Conservation (phyloP, 1,140 invertebrate genomes). For the Atta colombica region DNA sequence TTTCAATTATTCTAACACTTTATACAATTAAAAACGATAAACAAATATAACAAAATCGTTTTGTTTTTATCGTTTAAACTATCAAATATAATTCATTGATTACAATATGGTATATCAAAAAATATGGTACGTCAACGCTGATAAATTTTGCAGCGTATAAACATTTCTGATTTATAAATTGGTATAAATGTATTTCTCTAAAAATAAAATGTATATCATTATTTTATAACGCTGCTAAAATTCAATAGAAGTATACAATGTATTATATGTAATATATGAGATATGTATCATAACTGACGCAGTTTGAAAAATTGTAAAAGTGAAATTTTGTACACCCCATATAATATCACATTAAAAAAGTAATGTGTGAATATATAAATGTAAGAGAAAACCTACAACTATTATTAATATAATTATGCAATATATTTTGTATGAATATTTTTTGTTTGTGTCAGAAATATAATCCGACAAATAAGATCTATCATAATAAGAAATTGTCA, state of each 20-base stretch:
- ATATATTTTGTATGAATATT: not conserved
- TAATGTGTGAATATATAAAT: not conserved
- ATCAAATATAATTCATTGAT: not conserved
- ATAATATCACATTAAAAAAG: not conserved
- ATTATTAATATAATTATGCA: not conserved
- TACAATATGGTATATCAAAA: not conserved
- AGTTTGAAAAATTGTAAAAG: constrained; percentile 17
- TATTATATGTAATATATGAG: constrained; percentile 15
- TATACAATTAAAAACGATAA: constrained; percentile 8
- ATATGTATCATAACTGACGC: constrained; percentile 4
- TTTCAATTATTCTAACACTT: not conserved
- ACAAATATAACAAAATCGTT: not conserved
- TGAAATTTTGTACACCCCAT: not conserved
- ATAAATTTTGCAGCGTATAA: not conserved
- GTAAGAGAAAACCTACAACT: constrained; percentile 1
- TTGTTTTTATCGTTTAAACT: not conserved
- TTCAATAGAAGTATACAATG: constrained; percentile 2
- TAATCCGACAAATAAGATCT: constrained; percentile 4
- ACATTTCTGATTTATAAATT: constrained; percentile 15
- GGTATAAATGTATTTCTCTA: constrained; percentile 1
- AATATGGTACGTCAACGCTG: not conserved
- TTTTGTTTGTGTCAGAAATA: constrained; percentile 21
- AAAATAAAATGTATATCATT: constrained; percentile 18
- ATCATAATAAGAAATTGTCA: constrained; percentile 9
- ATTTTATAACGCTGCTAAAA: constrained; percentile 7